Conservation (phyloP, 2,797 vertebrate species). For the Acipenser ruthenus region DNA sequence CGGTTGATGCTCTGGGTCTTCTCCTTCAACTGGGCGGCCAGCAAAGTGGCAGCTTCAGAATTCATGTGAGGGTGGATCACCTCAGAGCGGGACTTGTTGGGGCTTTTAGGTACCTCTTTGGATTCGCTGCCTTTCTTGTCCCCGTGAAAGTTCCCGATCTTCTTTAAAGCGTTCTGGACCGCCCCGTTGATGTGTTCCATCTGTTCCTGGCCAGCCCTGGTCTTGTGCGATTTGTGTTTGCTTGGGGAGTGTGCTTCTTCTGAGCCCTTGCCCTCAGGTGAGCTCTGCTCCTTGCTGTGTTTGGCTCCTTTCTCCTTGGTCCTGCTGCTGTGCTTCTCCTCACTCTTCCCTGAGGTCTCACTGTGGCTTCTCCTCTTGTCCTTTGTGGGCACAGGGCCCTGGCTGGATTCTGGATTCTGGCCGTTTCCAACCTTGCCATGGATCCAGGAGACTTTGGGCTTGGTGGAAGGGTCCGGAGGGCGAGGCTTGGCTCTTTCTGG, state of each 20-base stretch:
- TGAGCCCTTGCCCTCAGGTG: constrained; percentile 45
- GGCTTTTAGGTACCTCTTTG: constrained; percentile 74
- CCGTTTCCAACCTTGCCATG: constrained; percentile 69
- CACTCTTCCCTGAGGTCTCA: constrained; percentile 62
- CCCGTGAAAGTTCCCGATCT: constrained; percentile 68
- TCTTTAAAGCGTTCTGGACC: constrained; percentile 78
- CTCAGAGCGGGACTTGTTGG: constrained; percentile 52
- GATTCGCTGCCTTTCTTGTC: constrained; percentile 61
- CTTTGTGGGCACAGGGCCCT: constrained; percentile 56
- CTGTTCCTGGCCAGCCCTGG: constrained; percentile 57
- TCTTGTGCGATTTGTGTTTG: constrained; percentile 66
- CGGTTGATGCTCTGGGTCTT: constrained; percentile 94
- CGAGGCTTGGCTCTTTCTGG: constrained; percentile 86
- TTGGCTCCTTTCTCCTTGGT: constrained; percentile 59
- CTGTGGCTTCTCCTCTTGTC: constrained; percentile 78
- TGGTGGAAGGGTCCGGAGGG: constrained; percentile 90
- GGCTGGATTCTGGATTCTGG: constrained; percentile 53
- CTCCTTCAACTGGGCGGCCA: constrained; percentile 90
- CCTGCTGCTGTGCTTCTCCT: constrained; percentile 51
- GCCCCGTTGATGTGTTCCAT: constrained; percentile 80
- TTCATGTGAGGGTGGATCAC: constrained; percentile 78
- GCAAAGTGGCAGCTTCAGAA: constrained; percentile 78
- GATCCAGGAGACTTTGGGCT: constrained; percentile 97
- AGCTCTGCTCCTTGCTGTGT: constrained; percentile 48
- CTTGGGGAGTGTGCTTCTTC: constrained; percentile 56